Evolutionary conservation across 92 coral and sea anemone species (phyloP).

Genomic region (Epizoanthus fatuus): DNA sequence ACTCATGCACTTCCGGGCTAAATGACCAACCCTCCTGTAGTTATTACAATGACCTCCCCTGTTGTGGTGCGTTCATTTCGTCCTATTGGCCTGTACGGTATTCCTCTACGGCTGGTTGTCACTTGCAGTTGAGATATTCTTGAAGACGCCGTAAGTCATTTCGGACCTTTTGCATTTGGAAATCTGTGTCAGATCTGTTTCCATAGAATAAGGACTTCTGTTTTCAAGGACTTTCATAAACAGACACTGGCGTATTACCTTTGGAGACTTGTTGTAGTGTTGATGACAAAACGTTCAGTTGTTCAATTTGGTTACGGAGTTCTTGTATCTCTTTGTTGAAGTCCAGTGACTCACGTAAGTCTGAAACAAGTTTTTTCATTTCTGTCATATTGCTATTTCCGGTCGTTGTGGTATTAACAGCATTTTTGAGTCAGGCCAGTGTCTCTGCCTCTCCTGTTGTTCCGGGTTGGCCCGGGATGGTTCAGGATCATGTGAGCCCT

Average conservation of each 20-base stretch:
- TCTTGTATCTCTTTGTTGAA: too few relatives aligned
- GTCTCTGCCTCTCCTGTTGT: not conserved
- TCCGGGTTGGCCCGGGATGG: not conserved
- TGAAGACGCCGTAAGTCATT: not conserved
- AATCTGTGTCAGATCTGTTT: not conserved
- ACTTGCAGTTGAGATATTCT: not conserved
- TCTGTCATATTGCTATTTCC: not conserved
- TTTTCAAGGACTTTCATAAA: too few relatives aligned
- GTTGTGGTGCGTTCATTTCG: slow-evolving; percentile 32
- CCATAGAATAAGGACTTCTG: too few relatives aligned
- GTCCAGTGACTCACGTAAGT: not conserved
- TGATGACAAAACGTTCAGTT: not conserved
- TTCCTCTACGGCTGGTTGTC: not conserved
- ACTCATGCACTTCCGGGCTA: too few relatives aligned
- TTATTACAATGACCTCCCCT: slow-evolving; percentile 40
- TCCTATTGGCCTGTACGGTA: not conserved
- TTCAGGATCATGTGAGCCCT: not conserved
- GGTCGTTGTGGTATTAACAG: not conserved
- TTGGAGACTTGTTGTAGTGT: slow-evolving; percentile 2
- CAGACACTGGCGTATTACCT: not conserved
- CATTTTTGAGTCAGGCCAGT: not conserved
- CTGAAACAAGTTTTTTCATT: not conserved
- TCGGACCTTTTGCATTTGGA: not conserved
- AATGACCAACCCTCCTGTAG: slow-evolving; percentile 51
- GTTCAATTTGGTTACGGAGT: not conserved